Evolutionary conservation across 2,113 vertebrate genomes (phyloP).

Genomic region (Gavia stellata): DNA sequence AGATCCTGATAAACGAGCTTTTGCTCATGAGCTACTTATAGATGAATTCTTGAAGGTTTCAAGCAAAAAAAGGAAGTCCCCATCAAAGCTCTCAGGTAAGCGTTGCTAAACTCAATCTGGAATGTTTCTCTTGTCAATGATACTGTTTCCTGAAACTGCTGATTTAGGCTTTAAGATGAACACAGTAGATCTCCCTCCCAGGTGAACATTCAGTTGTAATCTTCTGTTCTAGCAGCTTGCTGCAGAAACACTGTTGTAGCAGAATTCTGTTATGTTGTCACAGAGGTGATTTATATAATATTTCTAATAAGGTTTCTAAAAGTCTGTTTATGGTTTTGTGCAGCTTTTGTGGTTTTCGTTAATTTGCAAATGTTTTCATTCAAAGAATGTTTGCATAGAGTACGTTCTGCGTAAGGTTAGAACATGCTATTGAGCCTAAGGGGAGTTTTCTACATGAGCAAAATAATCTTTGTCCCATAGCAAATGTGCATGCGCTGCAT

Average conservation of each 20-base stretch:
- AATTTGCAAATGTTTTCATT: neutral
- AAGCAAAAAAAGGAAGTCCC: conserved; percentile 90
- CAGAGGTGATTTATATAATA: neutral
- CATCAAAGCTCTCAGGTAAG: conserved; percentile 84
- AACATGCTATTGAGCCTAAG: neutral
- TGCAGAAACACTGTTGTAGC: neutral
- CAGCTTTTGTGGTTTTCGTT: neutral
- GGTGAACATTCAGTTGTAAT: neutral
- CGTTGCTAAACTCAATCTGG: neutral
- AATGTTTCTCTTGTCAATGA: neutral
- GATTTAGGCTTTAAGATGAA: neutral
- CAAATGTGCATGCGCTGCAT: neutral
- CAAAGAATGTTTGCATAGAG: neutral
- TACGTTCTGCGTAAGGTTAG: neutral
- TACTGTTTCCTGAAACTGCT: neutral
- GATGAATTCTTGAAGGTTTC: conserved; percentile 97
- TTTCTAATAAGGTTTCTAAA: neutral
- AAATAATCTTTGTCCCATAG: neutral
- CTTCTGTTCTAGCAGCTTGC: neutral
- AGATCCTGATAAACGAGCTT: conserved; percentile 89
- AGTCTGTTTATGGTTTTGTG: neutral
- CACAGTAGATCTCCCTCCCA: neutral
- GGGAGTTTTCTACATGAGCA: neutral
- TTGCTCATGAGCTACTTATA: conserved; percentile 85
- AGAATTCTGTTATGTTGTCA: neutral